Base-by-base conservation (phyloP, 2,113 vertebrate species). In the Takifugu flavidus region DNA sequence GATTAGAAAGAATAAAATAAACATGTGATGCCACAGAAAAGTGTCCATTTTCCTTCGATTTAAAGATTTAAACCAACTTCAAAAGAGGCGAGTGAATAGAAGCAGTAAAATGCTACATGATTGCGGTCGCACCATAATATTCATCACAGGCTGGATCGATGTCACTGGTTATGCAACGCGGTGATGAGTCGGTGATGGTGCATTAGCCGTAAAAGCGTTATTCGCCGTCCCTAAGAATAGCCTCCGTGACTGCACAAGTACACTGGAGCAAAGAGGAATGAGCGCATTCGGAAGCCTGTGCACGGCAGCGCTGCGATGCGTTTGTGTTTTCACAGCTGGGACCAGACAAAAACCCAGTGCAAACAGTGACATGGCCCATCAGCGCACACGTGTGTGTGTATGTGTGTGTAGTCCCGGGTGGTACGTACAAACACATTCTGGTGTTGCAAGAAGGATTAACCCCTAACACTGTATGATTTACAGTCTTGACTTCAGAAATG, bases 311-410 rank as follows among this genome's bases (percentile, higher is more conserved):
- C 58, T 57, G 34, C 52, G 74, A 43, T 69, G 63, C 68, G 15
- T 55, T 59, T 59, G 60, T 86, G 84, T 87, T 89, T 82, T 79
- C 58, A 84, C 84, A 87, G 82, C 84, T 88, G 86, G 68, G 61
- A 82, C 49, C 49, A 50, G 76, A 77, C 64, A 67, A 78, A 73
- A 77, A 75, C 70, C 77, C 60, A 74, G 61, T 34, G 51, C 71
- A 85, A 80, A 84, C 76, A 75, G 49, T 51, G 75, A 73, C 78
- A 72, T 1, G 53, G 59, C 65, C 70, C 64, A 65, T 82, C 62
- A 44, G 59, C 43, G 6, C 3, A 5, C 15, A 53, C 49, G 47
- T 27, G 53, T 62, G 54, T 50, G 64, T 49, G 60, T 42, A 51
- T 42, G 54, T 56, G 56, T 62, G 44, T 44, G 53, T 49, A 42